Evolutionary conservation across 2,888 invertebrate genomes (phyloP).

Genomic region (Argyresthia albistria): DNA sequence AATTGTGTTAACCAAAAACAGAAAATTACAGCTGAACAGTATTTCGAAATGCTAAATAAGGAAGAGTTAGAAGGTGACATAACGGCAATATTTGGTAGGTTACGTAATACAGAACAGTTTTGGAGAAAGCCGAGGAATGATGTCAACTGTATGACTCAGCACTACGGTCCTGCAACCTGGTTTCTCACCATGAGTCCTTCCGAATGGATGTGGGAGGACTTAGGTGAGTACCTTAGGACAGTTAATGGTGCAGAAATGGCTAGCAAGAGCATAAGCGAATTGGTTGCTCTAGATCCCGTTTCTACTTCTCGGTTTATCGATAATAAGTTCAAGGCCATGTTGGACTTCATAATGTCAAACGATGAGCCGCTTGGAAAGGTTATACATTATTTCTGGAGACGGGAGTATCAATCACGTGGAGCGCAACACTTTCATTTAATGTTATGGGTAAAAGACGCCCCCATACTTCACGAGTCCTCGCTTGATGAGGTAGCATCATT

Average conservation of each 20-base stretch:
- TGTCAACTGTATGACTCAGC: conserved; percentile 17
- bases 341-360: conserved; percentile 20
- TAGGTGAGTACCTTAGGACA: conserved; percentile 18
- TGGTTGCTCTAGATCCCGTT: conserved; percentile 25
- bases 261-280: conserved; percentile 19
- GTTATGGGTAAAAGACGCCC: conserved; percentile 24
- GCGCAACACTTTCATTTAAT: conserved; percentile 21
- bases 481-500: conserved; percentile 19
- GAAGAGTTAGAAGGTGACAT: conserved; percentile 20
- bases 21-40: conserved; percentile 17
- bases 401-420: conserved; percentile 21
- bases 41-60: conserved; percentile 17
- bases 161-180: conserved; percentile 18
- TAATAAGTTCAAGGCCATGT: conserved; percentile 20
- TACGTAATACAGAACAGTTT: conserved; percentile 21
- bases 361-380: conserved; percentile 18
- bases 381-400: conserved; percentile 19
- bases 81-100: conserved; percentile 17
- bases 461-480: conserved; percentile 15
- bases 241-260: conserved; percentile 17
- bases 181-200: conserved; percentile 16
- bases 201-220: conserved; percentile 20
- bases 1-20: conserved; percentile 15
- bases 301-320: conserved; percentile 24
- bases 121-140: conserved; percentile 18